Base-by-base conservation (phyloP, 2,888 invertebrate genomes). In the Athalia cordata region DNA sequence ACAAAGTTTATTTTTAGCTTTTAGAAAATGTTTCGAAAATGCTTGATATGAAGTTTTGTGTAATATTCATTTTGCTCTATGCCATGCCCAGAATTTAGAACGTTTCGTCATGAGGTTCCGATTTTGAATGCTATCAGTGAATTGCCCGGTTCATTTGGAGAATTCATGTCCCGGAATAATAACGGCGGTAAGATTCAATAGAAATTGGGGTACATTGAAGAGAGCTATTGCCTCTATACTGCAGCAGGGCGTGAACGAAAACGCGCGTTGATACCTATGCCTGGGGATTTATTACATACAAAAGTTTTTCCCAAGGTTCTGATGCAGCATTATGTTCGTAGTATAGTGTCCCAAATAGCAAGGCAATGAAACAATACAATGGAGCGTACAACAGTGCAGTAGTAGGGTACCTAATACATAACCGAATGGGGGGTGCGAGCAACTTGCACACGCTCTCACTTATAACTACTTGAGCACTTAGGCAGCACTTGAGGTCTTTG, bases 181-280 rank as follows among this genome's bases (percentile, higher is more conserved):
- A 52, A 50, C 52, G 65, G 3, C 52, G 6, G 68, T 55, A 55
- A 55, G 29, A 55, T 68, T 68, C 11, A 43, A 68, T 68, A 43
- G 68, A 55, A 68, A 64, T 43, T 68, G 50, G 3, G 55, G 68
- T 43, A 68, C 52, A 68, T 68, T 68, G 45, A 55, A 13, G 47
- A 45, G 1, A 13, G 13, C 5, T 13, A 15, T 9, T 62, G 29
- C 29, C 61, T 61, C 15, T 7, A 13, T 62, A 29, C 62, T 62
- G 62, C 52, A 43, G 55, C 55, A 55, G 68, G 68, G 68, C 72
- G 59, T 61, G 49, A 72, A 72, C 29, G 59, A 59, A 72, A 72
- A 59, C 72, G 52, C 68, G 55, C 68, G 68, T 29, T 68, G 68
- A 13, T 55, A n/a, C 65, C 9, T 65, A 8, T n/a, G 29, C 45